Percentiles rank a stretch among this genome's conserved stretches.
These are phyloP conservation scores for Dasysyrphus tricinctus DNA, from an alignment of 2,888 invertebrate genomes.

Conservation along the genomic window DNA sequence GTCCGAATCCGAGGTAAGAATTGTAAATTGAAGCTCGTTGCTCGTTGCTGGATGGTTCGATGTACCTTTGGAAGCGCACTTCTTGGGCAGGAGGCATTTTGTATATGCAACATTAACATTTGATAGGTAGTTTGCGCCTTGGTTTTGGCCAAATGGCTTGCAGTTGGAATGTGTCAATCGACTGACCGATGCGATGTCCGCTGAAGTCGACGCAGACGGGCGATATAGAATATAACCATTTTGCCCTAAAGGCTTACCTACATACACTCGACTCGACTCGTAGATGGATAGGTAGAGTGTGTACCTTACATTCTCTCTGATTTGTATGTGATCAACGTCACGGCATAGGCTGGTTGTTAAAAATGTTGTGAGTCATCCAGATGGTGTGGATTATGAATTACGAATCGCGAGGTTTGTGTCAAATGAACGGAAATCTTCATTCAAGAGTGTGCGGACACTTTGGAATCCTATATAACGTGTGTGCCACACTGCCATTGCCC, in stretches of 20 bases:
- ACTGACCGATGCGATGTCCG: conserved; percentile 18
- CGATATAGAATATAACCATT: conserved; percentile 1
- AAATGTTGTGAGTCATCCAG: conserved; percentile 75
- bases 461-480: conserved; percentile 67
- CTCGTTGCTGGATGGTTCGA: conserved; percentile 44
- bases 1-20: conserved; percentile 13
- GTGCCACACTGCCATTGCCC: conserved; percentile 31
- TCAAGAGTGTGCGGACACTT: conserved; percentile 71
- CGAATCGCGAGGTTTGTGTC: conserved; percentile 70
- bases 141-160: conserved; percentile 68
- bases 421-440: conserved; percentile 74
- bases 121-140: conserved; percentile 57
- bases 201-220: background rate
- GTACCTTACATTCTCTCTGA: conserved; percentile 39
- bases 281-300: background rate
- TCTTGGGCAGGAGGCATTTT: conserved; percentile 34
- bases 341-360: conserved; percentile 70
- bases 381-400: conserved; percentile 75
- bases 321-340: conserved; percentile 66
- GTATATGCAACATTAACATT: background rate
- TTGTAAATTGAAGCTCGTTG: conserved; percentile 21
- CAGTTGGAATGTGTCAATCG: conserved; percentile 71
- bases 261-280: too few species aligned
- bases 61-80: conserved; percentile 67
- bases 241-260: conserved; percentile 18